These are phyloP conservation scores for Caretta caretta DNA, from an alignment of 2,113 vertebrate genomes.

Conservation along the genomic window DNA sequence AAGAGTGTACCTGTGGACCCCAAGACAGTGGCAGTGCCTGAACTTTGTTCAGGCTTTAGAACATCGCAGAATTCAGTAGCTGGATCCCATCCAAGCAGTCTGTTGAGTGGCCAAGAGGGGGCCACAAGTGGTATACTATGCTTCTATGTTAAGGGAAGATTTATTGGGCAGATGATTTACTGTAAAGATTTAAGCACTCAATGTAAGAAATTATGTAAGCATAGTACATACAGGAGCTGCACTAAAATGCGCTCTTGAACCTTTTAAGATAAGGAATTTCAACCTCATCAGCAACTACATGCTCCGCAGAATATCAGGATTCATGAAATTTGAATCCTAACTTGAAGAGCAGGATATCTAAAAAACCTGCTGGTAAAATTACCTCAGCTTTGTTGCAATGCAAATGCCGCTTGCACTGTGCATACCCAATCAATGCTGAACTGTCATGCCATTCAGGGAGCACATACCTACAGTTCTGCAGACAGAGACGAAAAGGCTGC, in stretches of 20 bases:
- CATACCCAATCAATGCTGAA: rapidly evolving
- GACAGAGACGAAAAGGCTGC: neutral
- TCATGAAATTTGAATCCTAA: rapidly evolving
- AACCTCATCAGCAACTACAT: rapidly evolving
- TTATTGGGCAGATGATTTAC: neutral
- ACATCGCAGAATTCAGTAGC: neutral
- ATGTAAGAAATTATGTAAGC: rapidly evolving
- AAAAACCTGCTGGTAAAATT: rapidly evolving
- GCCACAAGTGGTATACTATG: rapidly evolving
- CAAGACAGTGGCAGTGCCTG: neutral
- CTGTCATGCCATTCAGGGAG: rapidly evolving
- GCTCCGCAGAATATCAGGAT: no score
- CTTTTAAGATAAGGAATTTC: rapidly evolving
- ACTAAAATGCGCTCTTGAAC: neutral
- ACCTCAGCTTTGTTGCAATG: rapidly evolving
- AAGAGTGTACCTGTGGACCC: neutral
- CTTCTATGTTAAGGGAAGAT: rapidly evolving
- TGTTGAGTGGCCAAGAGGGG: neutral
- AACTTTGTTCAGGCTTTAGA: neutral
- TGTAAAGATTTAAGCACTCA: rapidly evolving
- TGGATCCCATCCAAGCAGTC: neutral
- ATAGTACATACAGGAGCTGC: neutral
- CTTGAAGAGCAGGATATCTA: rapidly evolving
- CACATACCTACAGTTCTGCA: neutral
- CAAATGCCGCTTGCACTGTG: neutral